Conservation (phyloP, 2,888 invertebrate species). For the Congeria kusceri region DNA sequence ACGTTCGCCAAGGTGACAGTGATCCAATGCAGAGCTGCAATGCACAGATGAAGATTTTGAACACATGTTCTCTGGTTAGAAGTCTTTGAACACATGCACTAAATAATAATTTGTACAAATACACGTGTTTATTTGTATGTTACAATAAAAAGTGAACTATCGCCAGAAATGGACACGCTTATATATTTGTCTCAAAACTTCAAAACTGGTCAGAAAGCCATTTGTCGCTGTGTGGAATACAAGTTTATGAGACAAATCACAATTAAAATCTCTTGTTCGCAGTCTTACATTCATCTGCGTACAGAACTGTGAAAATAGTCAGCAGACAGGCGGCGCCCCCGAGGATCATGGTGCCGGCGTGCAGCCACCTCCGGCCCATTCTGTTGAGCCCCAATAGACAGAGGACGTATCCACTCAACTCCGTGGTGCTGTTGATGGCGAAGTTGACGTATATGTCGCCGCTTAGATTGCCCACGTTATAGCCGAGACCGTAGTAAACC, state of each 20-base stretch:
- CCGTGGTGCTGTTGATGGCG: conserved; percentile 70
- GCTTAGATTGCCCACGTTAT: conserved; percentile 71
- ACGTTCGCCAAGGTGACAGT: conserved; percentile 89
- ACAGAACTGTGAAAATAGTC: conserved; percentile 58
- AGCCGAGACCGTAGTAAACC: conserved; percentile 76
- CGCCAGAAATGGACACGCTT: too few species aligned
- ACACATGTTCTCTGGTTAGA: too few species aligned
- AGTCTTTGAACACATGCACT: too few species aligned
- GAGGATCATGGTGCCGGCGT: conserved; percentile 63
- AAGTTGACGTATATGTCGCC: conserved; percentile 78
- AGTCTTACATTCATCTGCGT: conserved; percentile 35
- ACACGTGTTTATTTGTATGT: too few species aligned
- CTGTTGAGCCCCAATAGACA: conserved; percentile 71
- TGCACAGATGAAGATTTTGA: neutral
- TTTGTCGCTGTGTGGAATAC: too few species aligned
- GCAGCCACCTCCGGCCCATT: conserved; percentile 68
- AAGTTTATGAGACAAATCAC: too few species aligned
- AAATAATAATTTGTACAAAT: too few species aligned
- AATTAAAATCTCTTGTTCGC: too few species aligned
- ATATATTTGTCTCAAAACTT: too few species aligned
- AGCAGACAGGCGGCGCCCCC: conserved; percentile 71
- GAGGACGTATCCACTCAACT: conserved; percentile 69
- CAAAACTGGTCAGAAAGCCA: too few species aligned
- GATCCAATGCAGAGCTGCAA: conserved; percentile 62
- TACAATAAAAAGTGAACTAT: too few species aligned